phyloP scores from a whole-genome alignment of 2,797 vertebrate species.

The Macropus fuliginosus region DNA sequence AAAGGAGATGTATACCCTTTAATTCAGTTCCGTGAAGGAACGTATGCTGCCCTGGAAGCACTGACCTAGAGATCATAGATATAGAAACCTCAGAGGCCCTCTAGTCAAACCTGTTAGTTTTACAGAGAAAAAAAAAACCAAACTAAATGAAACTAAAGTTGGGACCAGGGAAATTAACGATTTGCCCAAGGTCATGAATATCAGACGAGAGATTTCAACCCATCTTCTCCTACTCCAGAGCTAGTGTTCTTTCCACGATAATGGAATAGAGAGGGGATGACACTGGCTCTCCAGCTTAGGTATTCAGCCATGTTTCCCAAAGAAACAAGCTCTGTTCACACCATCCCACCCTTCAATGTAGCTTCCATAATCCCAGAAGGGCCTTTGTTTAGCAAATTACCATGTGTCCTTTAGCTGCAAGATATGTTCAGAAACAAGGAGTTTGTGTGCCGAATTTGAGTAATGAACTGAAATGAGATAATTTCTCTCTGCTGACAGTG shows the following conservation, averaged over 20 bases:
- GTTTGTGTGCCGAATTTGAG: conserved; percentile 64
- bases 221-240: not conserved
- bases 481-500: conserved; percentile 71
- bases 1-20: not conserved
- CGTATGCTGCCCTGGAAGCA: not conserved
- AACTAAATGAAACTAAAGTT: not conserved
- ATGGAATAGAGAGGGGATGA: not conserved
- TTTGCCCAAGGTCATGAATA: not conserved
- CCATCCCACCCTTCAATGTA: not conserved
- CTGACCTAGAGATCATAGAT: not conserved
- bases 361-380: conserved; percentile 16
- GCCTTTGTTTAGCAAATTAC: conserved; percentile 58
- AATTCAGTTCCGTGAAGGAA: not conserved
- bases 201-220: not conserved
- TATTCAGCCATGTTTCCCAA: not conserved
- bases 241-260: not conserved
- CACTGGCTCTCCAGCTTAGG: not conserved
- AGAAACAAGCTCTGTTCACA: not conserved
- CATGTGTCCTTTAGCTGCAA: conserved; percentile 3
- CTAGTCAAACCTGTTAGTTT: not conserved
- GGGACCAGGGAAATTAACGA: not conserved
- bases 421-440: conserved; percentile 46
- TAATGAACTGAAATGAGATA: conserved; percentile 70
- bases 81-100: not conserved
- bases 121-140: not conserved